These are phyloP conservation scores for Trichogramma pretiosum DNA, from an alignment of 1,140 invertebrate genomes.

Conservation along the genomic window DNA sequence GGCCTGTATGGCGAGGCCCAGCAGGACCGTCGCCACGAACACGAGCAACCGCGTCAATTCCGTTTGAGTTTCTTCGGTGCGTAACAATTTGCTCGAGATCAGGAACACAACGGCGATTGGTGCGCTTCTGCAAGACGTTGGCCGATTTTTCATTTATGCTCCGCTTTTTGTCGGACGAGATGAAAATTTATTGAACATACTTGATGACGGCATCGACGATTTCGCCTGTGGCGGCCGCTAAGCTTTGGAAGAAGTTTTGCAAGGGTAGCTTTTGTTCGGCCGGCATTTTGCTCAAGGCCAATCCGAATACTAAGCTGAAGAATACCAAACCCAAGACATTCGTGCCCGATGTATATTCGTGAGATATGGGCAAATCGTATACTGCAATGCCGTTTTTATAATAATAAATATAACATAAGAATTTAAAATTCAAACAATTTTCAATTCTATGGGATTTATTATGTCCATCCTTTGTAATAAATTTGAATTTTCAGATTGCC, in stretches of 20 bases:
- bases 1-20: conserved; percentile 56
- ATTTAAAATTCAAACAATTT: no score
- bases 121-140: conserved; percentile 47
- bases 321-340: conserved; percentile 54
- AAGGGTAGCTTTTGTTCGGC: conserved; percentile 44
- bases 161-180: neutral
- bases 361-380: conserved; percentile 40
- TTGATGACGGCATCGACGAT: conserved; percentile 50
- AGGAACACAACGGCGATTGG: conserved; percentile 69
- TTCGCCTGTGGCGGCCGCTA: conserved; percentile 49
- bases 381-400: no score
- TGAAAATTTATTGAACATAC: conserved; percentile 24
- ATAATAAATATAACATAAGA: no score
- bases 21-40: conserved; percentile 57
- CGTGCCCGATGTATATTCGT: conserved; percentile 39
- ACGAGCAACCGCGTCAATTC: conserved; percentile 53
- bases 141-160: neutral
- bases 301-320: conserved; percentile 47
- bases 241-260: conserved; percentile 42
- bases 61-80: conserved; percentile 55
- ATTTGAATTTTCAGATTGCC: no score
- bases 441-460: no score
- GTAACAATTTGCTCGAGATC: conserved; percentile 63
- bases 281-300: conserved; percentile 46
- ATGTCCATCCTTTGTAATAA: no score